phyloP scores from a whole-genome alignment of 2,113 vertebrate genomes.

The Copsychus sechellarum region DNA sequence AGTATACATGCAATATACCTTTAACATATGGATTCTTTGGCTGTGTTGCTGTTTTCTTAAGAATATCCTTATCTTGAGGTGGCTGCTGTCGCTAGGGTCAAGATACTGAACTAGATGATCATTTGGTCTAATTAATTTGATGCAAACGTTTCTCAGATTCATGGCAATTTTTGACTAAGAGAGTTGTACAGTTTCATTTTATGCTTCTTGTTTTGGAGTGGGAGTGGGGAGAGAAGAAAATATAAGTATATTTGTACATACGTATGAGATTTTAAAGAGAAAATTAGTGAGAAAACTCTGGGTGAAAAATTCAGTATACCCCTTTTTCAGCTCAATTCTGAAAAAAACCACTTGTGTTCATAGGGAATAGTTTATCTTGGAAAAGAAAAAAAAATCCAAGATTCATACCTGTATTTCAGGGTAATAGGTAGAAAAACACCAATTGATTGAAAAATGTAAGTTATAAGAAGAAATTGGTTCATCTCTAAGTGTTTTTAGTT shows the following conservation, averaged over 20 bases:
- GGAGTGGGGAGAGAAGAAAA: neutral
- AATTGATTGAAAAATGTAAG: neutral
- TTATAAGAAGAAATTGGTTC: neutral
- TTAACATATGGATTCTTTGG: neutral
- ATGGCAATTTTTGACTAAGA: neutral
- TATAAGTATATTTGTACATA: neutral
- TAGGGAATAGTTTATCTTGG: neutral
- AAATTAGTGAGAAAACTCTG: neutral
- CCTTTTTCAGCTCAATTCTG: neutral
- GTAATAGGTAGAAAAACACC: neutral
- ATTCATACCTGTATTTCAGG: neutral
- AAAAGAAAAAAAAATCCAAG: neutral
- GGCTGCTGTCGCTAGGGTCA: neutral
- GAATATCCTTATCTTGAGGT: neutral
- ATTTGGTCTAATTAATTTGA: neutral
- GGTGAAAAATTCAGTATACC: neutral
- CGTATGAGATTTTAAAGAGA: neutral
- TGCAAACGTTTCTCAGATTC: neutral
- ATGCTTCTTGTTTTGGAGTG: neutral
- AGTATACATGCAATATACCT: accelerated
- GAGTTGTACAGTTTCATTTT: neutral
- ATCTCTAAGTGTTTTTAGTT: neutral
- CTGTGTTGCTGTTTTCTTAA: neutral
- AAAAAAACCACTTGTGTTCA: neutral
- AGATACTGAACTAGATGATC: neutral